Percentiles rank a stretch among this genome's conserved stretches.
These are phyloP conservation scores for Andricus grossulariae DNA, from an alignment of 1,140 invertebrate species.

Conservation along the genomic window DNA sequence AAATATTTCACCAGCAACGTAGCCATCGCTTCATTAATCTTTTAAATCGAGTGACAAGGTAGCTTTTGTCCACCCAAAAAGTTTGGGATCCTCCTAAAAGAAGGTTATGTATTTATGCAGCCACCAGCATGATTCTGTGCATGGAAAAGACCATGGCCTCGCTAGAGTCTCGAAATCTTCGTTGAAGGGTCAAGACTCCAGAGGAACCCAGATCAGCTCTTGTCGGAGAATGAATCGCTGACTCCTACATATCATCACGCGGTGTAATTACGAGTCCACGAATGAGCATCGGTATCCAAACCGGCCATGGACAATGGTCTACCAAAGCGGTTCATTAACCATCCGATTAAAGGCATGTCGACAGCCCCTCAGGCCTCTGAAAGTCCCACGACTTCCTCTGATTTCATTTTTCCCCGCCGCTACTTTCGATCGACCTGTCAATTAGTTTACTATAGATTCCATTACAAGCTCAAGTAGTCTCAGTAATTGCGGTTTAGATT, in stretches of 20 bases:
- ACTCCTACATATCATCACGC: constrained; percentile 15
- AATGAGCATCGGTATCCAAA: constrained; percentile 48
- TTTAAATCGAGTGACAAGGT: not conserved
- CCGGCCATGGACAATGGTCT: constrained; percentile 51
- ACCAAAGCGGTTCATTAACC: constrained; percentile 55
- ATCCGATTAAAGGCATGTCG: constrained; percentile 49
- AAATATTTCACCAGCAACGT: not conserved
- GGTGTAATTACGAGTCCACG: constrained; percentile 17
- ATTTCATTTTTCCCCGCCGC: no score
- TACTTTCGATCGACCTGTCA: no score
- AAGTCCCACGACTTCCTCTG: no score
- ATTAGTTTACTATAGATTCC: no score
- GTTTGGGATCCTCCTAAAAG: not conserved
- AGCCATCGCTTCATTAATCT: not conserved
- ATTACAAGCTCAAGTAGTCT: no score
- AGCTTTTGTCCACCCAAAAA: not conserved
- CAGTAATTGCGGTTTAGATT: no score
- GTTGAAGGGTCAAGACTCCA: constrained; percentile 41
- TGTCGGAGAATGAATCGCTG: constrained; percentile 47
- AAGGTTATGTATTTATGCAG: not conserved
- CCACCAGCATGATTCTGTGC: not conserved
- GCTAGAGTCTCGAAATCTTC: constrained; percentile 36
- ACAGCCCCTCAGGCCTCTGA: no score
- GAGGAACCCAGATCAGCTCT: constrained; percentile 41
- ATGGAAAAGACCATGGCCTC: not conserved